A percentile compares a stretch with the other conserved stretches of the same genome.
These are phyloP conservation scores for Oryzias melastigma DNA, from an alignment of 2,113 vertebrate genomes.

Conservation along the genomic window DNA sequence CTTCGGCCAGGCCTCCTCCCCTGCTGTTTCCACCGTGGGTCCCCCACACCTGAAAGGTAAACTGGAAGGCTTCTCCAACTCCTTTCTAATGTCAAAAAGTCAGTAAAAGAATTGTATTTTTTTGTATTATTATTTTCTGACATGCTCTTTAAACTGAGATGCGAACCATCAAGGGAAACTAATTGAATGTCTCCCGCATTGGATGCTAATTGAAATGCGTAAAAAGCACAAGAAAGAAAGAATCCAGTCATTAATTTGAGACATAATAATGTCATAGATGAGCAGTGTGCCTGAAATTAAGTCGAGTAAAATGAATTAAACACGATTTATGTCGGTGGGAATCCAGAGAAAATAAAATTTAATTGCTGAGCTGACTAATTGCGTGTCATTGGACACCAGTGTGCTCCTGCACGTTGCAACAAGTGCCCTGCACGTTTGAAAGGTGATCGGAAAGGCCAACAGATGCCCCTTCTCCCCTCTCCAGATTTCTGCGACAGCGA, in stretches of 20 bases:
- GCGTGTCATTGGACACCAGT: background rate
- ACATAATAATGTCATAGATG: too few species aligned
- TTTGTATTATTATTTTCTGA: too few species aligned
- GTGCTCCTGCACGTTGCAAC: background rate
- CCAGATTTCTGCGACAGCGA: slow-evolving; percentile 93
- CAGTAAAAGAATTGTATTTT: too few species aligned
- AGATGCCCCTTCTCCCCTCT: slow-evolving; percentile 2
- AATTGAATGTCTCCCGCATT: too few species aligned
- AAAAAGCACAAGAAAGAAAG: too few species aligned
- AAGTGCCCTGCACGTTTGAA: background rate
- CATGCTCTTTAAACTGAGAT: too few species aligned
- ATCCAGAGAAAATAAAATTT: background rate
- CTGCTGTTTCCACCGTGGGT: slow-evolving; percentile 85
- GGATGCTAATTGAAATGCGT: too few species aligned
- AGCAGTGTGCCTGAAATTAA: background rate
- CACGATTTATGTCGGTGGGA: background rate
- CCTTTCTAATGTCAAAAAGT: background rate
- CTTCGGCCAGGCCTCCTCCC: slow-evolving; percentile 90
- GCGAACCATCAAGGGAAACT: too few species aligned
- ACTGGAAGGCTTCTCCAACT: slow-evolving; percentile 26
- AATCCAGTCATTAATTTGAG: too few species aligned
- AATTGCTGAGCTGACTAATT: background rate
- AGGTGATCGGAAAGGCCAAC: background rate
- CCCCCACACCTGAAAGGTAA: slow-evolving; percentile 93
- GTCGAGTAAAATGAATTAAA: background rate